Evolutionary conservation across 1,140 invertebrate species (phyloP).

Genomic region (Patella vulgata): DNA sequence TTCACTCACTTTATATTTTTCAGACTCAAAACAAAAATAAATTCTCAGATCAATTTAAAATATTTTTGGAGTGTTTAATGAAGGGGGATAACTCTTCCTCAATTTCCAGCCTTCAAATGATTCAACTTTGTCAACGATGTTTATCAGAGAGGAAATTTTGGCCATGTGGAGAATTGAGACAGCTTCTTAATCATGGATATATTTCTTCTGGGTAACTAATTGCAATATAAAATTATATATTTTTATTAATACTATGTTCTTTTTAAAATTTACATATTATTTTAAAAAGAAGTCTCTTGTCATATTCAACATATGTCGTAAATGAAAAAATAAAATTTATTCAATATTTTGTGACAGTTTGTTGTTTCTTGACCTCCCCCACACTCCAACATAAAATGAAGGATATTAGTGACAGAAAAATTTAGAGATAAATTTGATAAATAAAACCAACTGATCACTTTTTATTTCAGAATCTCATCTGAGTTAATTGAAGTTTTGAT

Average conservation of each 20-base stretch:
- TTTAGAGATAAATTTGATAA: too few relatives aligned
- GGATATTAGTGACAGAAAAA: too few relatives aligned
- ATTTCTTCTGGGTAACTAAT: conserved; percentile 18
- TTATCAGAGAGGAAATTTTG: conserved; percentile 25
- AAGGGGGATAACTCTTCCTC: background rate
- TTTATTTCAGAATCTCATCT: background rate
- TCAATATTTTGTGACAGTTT: too few relatives aligned
- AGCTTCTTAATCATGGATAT: conserved; percentile 14
- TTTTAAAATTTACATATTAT: background rate
- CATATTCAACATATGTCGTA: too few relatives aligned
- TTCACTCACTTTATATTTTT: conserved; percentile 6
- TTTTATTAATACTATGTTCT: background rate
- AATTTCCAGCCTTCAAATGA: conserved; percentile 1
- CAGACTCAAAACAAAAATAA: conserved; percentile 19
- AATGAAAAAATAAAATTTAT: too few relatives aligned
- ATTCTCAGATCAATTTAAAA: conserved; percentile 8
- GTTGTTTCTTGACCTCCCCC: too few relatives aligned
- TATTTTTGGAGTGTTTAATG: conserved; percentile 3
- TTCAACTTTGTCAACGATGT: conserved; percentile 12
- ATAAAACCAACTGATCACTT: too few relatives aligned
- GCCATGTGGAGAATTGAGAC: conserved; percentile 16
- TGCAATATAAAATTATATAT: too few relatives aligned
- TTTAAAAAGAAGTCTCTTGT: too few relatives aligned
- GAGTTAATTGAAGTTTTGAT: background rate
- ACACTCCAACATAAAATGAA: too few relatives aligned